Conservation (phyloP, 2,888 invertebrate species). For the Branchellion lobata region DNA sequence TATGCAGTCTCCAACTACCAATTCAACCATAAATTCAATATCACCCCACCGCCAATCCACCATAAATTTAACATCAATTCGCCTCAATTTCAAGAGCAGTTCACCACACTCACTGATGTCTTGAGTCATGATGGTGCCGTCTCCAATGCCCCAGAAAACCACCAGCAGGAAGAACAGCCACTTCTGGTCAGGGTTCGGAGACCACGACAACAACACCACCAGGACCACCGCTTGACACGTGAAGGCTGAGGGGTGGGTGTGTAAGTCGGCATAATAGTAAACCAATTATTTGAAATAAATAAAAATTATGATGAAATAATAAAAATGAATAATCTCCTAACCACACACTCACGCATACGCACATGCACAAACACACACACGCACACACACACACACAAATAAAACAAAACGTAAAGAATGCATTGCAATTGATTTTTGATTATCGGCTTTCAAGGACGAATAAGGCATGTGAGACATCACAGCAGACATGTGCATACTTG, state of each 20-base stretch:
- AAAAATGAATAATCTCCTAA: neutral
- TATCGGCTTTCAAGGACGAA: too few relatives aligned
- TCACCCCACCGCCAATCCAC: too few relatives aligned
- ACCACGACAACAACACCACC: slow-evolving; percentile 56
- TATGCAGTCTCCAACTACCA: neutral
- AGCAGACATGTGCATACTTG: too few relatives aligned
- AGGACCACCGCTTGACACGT: slow-evolving; percentile 54
- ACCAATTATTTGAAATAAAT: neutral
- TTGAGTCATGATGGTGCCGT: slow-evolving; percentile 60
- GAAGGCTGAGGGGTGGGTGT: slow-evolving; percentile 54
- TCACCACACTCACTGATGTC: slow-evolving; percentile 56
- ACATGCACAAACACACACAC: too few relatives aligned
- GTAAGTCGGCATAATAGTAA: neutral
- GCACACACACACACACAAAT: too few relatives aligned
- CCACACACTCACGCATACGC: neutral
- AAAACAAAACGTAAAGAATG: too few relatives aligned
- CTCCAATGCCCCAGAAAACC: slow-evolving; percentile 58
- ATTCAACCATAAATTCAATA: too few relatives aligned
- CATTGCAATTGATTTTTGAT: too few relatives aligned
- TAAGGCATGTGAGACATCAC: too few relatives aligned
- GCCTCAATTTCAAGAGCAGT: neutral
- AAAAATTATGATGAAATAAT: too few relatives aligned
- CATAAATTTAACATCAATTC: too few relatives aligned
- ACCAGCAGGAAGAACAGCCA: slow-evolving; percentile 55
- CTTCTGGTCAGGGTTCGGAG: slow-evolving; percentile 53